These are phyloP conservation scores for Zaprionus inermis DNA, from an alignment of 1,140 invertebrate species.

Conservation along the genomic window DNA sequence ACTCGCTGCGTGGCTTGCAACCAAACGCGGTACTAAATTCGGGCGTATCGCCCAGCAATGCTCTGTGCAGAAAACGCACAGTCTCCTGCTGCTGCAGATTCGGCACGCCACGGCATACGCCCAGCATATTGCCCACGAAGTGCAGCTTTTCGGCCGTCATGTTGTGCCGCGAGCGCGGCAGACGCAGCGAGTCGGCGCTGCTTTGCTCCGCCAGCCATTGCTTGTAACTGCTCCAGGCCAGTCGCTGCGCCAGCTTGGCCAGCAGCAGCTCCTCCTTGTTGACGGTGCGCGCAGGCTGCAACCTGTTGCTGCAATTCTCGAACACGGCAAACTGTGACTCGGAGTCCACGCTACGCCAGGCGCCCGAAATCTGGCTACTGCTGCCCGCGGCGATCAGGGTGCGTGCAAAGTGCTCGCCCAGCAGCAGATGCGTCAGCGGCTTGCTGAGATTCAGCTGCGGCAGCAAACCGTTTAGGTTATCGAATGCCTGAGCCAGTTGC, in stretches of 20 bases:
- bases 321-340: slow-evolving; percentile 58
- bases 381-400: slow-evolving; percentile 69
- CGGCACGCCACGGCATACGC: slow-evolving; percentile 46
- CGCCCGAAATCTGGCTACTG: slow-evolving; percentile 62
- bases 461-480: slow-evolving; percentile 54
- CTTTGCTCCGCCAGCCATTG: slow-evolving; percentile 55
- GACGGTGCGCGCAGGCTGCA: not conserved
- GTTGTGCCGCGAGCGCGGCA: slow-evolving; percentile 45
- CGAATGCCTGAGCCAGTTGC: slow-evolving; percentile 59
- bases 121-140: slow-evolving; percentile 65
- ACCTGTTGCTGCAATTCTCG: slow-evolving; percentile 47
- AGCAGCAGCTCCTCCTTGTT: slow-evolving; percentile 69
- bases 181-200: slow-evolving; percentile 20
- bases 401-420: slow-evolving; percentile 66
- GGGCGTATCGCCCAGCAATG: slow-evolving; percentile 55
- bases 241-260: slow-evolving; percentile 52
- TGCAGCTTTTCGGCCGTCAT: slow-evolving; percentile 57
- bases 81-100: slow-evolving; percentile 48
- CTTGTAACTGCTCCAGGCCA: slow-evolving; percentile 46
- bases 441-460: slow-evolving; percentile 63
- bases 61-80: slow-evolving; percentile 52
- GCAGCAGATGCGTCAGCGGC: slow-evolving; percentile 63
- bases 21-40: slow-evolving; percentile 67
- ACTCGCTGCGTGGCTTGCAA: slow-evolving; percentile 52
- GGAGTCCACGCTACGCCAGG: slow-evolving; percentile 78